phyloP scores from a whole-genome alignment of 2,797 vertebrate genomes.

The Luscinia luscinia region DNA sequence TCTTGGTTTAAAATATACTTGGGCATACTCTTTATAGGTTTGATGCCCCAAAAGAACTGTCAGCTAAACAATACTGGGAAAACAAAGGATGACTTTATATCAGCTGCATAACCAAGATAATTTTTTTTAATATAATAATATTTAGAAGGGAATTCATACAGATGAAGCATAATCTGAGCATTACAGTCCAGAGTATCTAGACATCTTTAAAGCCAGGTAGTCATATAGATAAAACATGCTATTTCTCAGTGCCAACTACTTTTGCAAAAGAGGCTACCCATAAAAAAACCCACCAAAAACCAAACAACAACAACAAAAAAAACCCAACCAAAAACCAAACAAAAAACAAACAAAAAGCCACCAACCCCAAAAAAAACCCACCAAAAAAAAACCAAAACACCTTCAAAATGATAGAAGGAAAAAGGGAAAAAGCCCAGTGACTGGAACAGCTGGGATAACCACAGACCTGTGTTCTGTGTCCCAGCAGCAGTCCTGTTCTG shows the following conservation, averaged over 20 bases:
- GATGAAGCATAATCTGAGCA: not conserved
- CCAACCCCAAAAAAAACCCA: no score
- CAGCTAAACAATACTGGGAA: not conserved
- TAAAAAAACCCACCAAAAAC: no score
- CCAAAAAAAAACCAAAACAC: not conserved
- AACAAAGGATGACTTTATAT: not conserved
- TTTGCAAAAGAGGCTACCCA: not conserved
- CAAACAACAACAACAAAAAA: no score
- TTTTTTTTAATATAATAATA: not conserved
- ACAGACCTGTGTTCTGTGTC: not conserved
- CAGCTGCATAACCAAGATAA: not conserved
- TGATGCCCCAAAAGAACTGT: not conserved
- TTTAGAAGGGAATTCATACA: not conserved
- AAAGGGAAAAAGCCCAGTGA: not conserved
- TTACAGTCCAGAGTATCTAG: not conserved
- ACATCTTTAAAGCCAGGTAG: not conserved
- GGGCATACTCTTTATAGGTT: not conserved
- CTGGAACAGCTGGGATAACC: not conserved
- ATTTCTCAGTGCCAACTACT: not conserved
- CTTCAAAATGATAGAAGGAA: not conserved
- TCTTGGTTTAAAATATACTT: not conserved
- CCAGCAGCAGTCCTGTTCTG: not conserved
- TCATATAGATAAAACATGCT: not conserved
- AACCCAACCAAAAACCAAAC: no score
- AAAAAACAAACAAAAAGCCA: no score